These are phyloP conservation scores for Kradibia gibbosae DNA, from an alignment of 1,140 invertebrate genomes.

Conservation along the genomic window DNA sequence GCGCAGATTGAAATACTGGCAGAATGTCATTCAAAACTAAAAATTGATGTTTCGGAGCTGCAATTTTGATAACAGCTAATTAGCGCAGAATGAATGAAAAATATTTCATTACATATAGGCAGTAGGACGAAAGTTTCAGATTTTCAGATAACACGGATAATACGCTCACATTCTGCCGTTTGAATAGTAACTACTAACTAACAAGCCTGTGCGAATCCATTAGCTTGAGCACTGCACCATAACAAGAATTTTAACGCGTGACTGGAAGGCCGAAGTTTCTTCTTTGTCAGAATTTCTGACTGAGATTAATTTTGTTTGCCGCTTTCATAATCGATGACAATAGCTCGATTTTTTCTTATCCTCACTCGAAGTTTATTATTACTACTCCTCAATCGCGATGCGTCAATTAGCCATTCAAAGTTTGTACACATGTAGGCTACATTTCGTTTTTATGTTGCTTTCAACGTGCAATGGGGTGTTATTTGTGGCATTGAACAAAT, in stretches of 20 bases:
- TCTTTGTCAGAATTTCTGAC: slow-evolving; percentile 14
- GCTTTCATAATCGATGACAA: slow-evolving; percentile 22
- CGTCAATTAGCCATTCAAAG: slow-evolving; percentile 26
- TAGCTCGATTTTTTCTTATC: background rate
- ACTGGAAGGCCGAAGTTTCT: slow-evolving; percentile 28
- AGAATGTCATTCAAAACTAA: background rate
- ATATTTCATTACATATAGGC: background rate
- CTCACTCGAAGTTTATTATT: background rate
- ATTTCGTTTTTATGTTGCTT: no score
- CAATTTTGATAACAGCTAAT: background rate
- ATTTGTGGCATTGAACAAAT: no score
- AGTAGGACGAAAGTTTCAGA: slow-evolving; percentile 7
- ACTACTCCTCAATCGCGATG: background rate
- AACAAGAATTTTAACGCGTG: background rate
- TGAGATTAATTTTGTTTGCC: slow-evolving; percentile 41
- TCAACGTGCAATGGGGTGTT: no score
- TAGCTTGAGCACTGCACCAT: slow-evolving; percentile 26
- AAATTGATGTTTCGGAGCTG: background rate
- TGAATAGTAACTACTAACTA: slow-evolving; percentile 24
- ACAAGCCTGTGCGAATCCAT: slow-evolving; percentile 46
- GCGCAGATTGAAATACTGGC: background rate
- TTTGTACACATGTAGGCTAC: background rate
- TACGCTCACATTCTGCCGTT: background rate
- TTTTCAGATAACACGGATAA: slow-evolving; percentile 23
- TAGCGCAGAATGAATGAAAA: background rate